A percentile compares a stretch with the other conserved stretches of the same genome.
Evolutionary conservation across 53 echinoderm and acorn worm genomes (phyloP).

Genomic region (Antedon mediterranea): DNA sequence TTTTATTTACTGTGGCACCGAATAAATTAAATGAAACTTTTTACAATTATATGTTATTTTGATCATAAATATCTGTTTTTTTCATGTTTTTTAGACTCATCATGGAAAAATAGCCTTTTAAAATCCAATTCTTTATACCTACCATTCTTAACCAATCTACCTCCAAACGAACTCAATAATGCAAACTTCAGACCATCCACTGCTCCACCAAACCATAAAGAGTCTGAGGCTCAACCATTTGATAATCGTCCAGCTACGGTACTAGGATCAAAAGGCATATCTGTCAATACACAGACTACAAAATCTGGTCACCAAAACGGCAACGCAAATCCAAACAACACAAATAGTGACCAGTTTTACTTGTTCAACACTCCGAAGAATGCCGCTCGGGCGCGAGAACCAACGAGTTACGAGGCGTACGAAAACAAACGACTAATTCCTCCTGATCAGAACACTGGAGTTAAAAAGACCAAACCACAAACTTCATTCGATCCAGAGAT

Average conservation of each 20-base stretch:
- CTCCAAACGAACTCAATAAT: background rate
- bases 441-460: background rate
- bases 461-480: background rate
- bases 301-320: background rate
- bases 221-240: constrained; percentile 8
- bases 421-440: background rate
- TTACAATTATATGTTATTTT: no score
- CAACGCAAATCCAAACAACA: background rate
- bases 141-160: constrained; percentile 21
- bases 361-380: background rate
- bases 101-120: constrained; percentile 28
- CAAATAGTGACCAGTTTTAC: background rate
- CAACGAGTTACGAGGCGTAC: background rate
- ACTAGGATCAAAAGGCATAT: background rate
- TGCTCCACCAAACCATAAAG: constrained; percentile 26
- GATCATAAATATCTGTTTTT: no score
- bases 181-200: constrained; percentile 31
- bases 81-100: constrained; percentile 16
- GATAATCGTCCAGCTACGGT: constrained; percentile 22
- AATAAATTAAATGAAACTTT: no score
- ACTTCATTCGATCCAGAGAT: background rate
- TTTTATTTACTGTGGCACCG: no score
- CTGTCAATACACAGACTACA: background rate
- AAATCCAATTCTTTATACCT: constrained; percentile 46
- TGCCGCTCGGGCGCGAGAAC: background rate